These are phyloP conservation scores for Cylloceria caligata DNA, from an alignment of 2,888 invertebrate genomes.

Conservation along the genomic window DNA sequence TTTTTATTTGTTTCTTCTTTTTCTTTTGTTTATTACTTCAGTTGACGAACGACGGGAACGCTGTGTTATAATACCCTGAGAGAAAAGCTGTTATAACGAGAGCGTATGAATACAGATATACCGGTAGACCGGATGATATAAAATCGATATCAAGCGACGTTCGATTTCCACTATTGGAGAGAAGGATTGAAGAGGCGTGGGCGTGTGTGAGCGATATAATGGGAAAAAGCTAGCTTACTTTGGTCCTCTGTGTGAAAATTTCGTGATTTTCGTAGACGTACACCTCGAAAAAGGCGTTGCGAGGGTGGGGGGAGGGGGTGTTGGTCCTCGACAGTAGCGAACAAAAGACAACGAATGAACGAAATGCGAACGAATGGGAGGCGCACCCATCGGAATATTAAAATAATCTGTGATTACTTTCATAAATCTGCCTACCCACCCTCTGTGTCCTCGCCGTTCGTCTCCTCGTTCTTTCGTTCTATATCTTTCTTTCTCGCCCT, in stretches of 20 bases:
- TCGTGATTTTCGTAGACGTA: constrained; percentile 38
- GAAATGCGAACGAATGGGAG: constrained; percentile 74
- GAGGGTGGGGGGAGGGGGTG: neutral
- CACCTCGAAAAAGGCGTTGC: neutral
- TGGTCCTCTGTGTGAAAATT: constrained; percentile 41
- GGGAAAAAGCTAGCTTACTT: constrained; percentile 52
- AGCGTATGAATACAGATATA: constrained; percentile 23
- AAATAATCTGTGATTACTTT: constrained; percentile 83
- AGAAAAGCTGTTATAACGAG: constrained; percentile 38
- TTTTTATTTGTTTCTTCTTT: neutral
- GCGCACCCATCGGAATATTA: constrained; percentile 82
- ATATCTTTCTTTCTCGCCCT: constrained; percentile 46
- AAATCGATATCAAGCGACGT: constrained; percentile 55
- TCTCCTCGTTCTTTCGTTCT: constrained; percentile 64
- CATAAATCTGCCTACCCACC: constrained; percentile 80
- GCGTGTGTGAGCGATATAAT: constrained; percentile 39
- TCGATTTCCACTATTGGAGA: constrained; percentile 40
- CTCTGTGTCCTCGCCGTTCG: constrained; percentile 64
- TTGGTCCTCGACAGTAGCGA: constrained; percentile 49
- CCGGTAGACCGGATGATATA: constrained; percentile 6
- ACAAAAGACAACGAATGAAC: constrained; percentile 79
- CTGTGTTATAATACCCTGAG: neutral
- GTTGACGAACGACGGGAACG: constrained; percentile 4
- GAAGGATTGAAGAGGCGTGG: constrained; percentile 9
- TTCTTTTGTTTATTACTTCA: neutral